These are phyloP conservation scores for Cistogaster globosa DNA, from an alignment of 2,888 invertebrate genomes.

Conservation along the genomic window DNA sequence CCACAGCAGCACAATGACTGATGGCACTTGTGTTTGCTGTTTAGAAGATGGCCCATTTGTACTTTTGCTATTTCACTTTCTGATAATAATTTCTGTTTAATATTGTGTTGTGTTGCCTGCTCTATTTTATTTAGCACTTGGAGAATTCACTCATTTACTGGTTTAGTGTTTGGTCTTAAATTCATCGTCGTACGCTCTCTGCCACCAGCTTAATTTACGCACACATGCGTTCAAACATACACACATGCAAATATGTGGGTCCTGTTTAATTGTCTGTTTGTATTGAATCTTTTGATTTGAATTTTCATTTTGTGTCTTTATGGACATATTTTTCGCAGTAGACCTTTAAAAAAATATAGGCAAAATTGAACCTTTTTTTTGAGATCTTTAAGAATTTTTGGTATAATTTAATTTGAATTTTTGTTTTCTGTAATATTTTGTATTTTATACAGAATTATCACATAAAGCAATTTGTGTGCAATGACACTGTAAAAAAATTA, in stretches of 20 bases:
- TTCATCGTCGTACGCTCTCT: neutral
- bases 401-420: no score
- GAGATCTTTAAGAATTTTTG: no score
- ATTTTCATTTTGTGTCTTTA: neutral
- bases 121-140: conserved; percentile 34
- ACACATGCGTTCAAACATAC: neutral
- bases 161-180: neutral
- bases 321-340: neutral
- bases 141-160: conserved; percentile 53
- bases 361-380: no score
- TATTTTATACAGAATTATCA: no score
- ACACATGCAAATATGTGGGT: neutral
- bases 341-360: no score
- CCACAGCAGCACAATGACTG: neutral
- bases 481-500: no score
- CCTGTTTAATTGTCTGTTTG: neutral
- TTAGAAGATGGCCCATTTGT: conserved; percentile 12
- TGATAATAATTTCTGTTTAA: conserved; percentile 2
- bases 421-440: no score
- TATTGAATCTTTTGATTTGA: conserved; percentile 18
- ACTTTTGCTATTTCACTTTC: conserved; percentile 29
- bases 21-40: conserved; percentile 29
- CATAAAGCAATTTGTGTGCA: no score
- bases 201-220: neutral
- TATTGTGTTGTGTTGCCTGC: neutral